Conservation (phyloP, 2,888 invertebrate genomes). For the Trypoxylon attenuatum region DNA sequence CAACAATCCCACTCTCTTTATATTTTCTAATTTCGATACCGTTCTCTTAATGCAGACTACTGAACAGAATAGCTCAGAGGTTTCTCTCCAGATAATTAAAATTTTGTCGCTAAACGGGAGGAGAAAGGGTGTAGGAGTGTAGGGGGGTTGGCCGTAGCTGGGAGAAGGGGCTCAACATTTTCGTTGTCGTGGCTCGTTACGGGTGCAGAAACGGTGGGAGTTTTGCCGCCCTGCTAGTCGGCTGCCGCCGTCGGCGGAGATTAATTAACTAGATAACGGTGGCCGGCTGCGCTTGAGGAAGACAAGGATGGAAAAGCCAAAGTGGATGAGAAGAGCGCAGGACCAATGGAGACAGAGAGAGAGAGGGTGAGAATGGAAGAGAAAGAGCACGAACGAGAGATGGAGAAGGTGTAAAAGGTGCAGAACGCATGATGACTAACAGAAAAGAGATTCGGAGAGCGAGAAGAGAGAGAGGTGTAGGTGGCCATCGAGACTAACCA, state of each 20-base stretch:
- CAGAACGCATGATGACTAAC: not conserved
- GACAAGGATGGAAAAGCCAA: slow-evolving; percentile 21
- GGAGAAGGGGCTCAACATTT: slow-evolving; percentile 47
- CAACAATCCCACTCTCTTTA: not conserved
- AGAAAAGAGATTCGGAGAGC: too few relatives aligned
- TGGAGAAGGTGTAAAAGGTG: slow-evolving; percentile 5
- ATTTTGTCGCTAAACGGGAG: slow-evolving; percentile 25
- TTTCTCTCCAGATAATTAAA: slow-evolving; percentile 38
- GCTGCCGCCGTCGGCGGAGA: slow-evolving; percentile 64
- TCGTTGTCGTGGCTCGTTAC: slow-evolving; percentile 60
- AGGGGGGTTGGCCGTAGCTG: slow-evolving; percentile 6
- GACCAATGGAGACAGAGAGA: slow-evolving; percentile 16
- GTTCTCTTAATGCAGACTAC: too few relatives aligned
- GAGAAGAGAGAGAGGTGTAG: slow-evolving; percentile 18
- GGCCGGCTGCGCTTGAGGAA: slow-evolving; percentile 40
- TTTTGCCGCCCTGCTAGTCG: slow-evolving; percentile 57
- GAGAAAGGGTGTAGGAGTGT: not conserved
- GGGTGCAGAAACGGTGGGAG: slow-evolving; percentile 54
- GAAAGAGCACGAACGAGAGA: slow-evolving; percentile 16
- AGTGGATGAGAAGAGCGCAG: too few relatives aligned
- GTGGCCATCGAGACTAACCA: slow-evolving; percentile 20
- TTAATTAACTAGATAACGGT: slow-evolving; percentile 73
- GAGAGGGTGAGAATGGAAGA: slow-evolving; percentile 1
- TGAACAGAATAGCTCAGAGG: not conserved
- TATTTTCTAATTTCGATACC: too few relatives aligned